Conservation (phyloP, 2,113 vertebrate species). For the Onychostoma macrolepis region DNA sequence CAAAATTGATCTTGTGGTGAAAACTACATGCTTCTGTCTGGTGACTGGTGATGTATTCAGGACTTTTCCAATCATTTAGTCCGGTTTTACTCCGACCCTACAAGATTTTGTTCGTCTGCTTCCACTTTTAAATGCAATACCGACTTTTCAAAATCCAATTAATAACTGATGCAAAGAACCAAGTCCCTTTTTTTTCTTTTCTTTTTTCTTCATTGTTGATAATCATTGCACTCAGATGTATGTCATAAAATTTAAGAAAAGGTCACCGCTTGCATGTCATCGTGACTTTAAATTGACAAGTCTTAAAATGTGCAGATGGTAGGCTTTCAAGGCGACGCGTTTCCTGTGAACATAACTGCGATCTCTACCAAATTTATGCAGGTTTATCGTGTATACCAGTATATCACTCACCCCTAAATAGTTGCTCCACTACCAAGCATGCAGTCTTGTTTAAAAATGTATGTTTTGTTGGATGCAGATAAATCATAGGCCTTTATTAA, state of each 20-base stretch:
- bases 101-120: neutral
- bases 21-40: neutral
- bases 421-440: neutral
- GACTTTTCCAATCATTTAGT: neutral
- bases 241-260: neutral
- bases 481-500: neutral
- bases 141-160: neutral
- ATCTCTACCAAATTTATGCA: neutral
- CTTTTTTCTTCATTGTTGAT: neutral
- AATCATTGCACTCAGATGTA: neutral
- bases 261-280: neutral
- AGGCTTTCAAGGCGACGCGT: neutral
- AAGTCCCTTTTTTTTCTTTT: too few species aligned
- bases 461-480: neutral
- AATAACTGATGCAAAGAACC: neutral
- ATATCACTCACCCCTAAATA: neutral
- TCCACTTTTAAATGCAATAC: neutral
- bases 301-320: neutral
- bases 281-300: neutral
- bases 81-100: neutral
- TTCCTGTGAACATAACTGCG: neutral
- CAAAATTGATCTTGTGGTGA: neutral
- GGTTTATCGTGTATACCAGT: neutral
- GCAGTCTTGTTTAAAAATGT: neutral
- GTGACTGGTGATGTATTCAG: neutral